Evolutionary conservation across 1,140 invertebrate species (phyloP), one percentile per base, ranked within the genome.

Genomic region (Halyomorpha halys): DNA sequence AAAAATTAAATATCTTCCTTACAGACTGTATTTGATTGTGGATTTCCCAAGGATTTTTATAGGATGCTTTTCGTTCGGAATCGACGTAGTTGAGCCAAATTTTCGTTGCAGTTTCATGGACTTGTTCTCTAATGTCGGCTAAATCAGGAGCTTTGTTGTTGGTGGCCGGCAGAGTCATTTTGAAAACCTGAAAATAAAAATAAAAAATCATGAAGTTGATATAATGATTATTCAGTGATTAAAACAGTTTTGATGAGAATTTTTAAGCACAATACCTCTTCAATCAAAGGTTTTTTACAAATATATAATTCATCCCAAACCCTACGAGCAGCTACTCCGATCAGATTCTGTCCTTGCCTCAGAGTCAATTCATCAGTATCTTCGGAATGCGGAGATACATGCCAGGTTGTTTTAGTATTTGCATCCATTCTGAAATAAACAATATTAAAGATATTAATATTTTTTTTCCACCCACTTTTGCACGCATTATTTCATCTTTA

Each of bases 261-360:
- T 61, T 66, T 59, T 11, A 39, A 39, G 34, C 34, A 11, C 5
- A 13, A 1, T 39, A 75, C 75, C 72, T 94, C 90, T 72, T 94
- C 89, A 62, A 93, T 91, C 3, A 95, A 91, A 0, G 92, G 91
- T 76, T 98, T 97, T 73, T 98, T 98, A 70, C 87, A 92, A 2
- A 93, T 86, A 73, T 97, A 98, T 9, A 99, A 75, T 75, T 98
- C 94, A 71, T 97, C 93, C 96, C 96, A 99, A 0, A 99, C 93
- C 68, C 93, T 82, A 44, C 85, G 86, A 0, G 95, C 94, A 16
- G 94, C 94, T 15, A 87, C 86, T 3, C 87, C 85, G 77, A 97
- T 91, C 44, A 96, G 77, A 75, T 92, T 90, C 62, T 90, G 85
- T 61, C 83, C 82, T 77, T 91, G 87, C 69, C 90, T 80, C 65